These are phyloP conservation scores for Misgurnus anguillicaudatus DNA, from an alignment of 2,113 vertebrate genomes.

Conservation along the genomic window DNA sequence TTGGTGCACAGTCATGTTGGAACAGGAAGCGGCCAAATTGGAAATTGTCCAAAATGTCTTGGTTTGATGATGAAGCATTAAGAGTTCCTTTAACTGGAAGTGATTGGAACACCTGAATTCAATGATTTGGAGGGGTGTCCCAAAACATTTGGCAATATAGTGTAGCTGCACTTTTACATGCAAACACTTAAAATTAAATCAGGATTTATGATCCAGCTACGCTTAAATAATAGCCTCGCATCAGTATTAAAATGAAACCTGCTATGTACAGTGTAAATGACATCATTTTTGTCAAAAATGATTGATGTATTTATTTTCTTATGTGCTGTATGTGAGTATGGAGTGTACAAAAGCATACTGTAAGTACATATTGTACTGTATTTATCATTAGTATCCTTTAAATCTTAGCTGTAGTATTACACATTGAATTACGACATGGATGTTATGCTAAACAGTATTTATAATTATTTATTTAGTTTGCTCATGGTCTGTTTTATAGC, in stretches of 20 bases:
- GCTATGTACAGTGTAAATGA: conserved; percentile 60
- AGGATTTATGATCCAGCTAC: neutral
- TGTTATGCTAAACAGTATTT: conserved; percentile 51
- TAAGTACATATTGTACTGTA: conserved; percentile 47
- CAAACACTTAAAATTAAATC: neutral
- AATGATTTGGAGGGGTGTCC: no score
- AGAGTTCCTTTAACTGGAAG: no score
- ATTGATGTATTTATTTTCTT: conserved; percentile 67
- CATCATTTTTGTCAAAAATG: conserved; percentile 55
- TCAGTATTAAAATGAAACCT: conserved; percentile 49
- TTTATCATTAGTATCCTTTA: conserved; percentile 49
- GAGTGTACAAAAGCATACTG: conserved; percentile 35
- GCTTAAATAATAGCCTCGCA: conserved; percentile 41
- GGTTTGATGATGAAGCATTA: no score
- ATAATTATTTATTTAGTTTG: conserved; percentile 52
- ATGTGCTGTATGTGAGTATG: conserved; percentile 62
- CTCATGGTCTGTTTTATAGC: conserved; percentile 39
- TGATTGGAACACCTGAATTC: no score
- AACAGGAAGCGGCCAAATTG: no score
- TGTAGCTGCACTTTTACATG: neutral
- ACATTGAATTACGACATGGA: conserved; percentile 51
- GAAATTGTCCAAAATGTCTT: no score
- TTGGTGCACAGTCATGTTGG: no score
- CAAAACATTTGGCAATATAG: no score
- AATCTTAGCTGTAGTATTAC: conserved; percentile 46